phyloP scores from a whole-genome alignment of 2,888 invertebrate species.

The Balanococcus diminutus region DNA sequence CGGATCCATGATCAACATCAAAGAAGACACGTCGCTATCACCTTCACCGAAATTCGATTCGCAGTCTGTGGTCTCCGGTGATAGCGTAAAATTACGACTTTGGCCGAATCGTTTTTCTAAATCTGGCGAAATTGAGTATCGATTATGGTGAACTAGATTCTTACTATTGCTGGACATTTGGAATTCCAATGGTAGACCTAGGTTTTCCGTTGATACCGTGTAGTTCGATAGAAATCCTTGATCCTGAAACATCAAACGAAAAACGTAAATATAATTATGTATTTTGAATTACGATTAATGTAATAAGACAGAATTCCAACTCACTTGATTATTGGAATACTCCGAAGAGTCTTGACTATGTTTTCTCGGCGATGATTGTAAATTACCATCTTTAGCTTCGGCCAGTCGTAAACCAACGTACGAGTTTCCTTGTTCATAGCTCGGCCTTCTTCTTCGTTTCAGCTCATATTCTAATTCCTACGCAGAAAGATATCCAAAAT shows the following conservation, averaged over 20 bases:
- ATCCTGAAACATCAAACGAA: constrained; percentile 32
- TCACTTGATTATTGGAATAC: constrained; percentile 49
- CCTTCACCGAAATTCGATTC: constrained; percentile 77
- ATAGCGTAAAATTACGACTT: constrained; percentile 84
- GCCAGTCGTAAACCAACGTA: constrained; percentile 78
- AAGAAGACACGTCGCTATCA: constrained; percentile 82
- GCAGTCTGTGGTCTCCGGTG: constrained; percentile 91
- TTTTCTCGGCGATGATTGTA: constrained; percentile 59
- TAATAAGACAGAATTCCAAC: not conserved
- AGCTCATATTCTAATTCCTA: constrained; percentile 75
- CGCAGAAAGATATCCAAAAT: constrained; percentile 37
- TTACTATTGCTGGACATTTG: constrained; percentile 44
- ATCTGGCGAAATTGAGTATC: constrained; percentile 53
- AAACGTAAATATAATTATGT: not conserved
- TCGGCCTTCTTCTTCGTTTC: constrained; percentile 68
- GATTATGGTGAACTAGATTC: constrained; percentile 43
- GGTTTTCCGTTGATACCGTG: constrained; percentile 55
- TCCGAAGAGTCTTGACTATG: constrained; percentile 57
- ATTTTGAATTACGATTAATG: not conserved
- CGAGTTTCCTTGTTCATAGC: constrained; percentile 70
- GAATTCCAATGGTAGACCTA: constrained; percentile 50
- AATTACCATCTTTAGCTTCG: constrained; percentile 58
- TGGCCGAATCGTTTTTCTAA: constrained; percentile 66
- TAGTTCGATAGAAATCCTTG: constrained; percentile 54
- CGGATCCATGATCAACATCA: constrained; percentile 73